Evolutionary conservation across 2,888 invertebrate genomes (phyloP).

Genomic region (Melieria picta): DNA sequence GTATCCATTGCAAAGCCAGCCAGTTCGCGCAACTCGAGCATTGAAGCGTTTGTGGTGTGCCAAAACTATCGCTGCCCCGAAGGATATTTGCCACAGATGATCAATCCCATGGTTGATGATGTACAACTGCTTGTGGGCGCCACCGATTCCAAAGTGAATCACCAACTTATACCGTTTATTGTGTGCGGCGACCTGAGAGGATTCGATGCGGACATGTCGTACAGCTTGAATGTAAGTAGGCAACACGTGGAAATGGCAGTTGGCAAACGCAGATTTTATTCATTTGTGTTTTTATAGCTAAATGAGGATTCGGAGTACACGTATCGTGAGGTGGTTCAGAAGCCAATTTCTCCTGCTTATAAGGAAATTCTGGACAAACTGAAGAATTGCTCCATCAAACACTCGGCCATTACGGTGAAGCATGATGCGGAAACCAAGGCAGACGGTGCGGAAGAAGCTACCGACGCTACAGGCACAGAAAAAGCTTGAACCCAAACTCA

Average conservation of each 20-base stretch:
- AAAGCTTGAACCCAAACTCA: not conserved
- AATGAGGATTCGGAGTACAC: conserved; percentile 73
- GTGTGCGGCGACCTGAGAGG: conserved; percentile 95
- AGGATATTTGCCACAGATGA: conserved; percentile 87
- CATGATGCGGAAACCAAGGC: conserved; percentile 45
- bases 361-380: conserved; percentile 72
- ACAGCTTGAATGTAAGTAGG: conserved; percentile 74
- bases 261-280: not conserved
- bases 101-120: conserved; percentile 85
- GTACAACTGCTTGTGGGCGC: conserved; percentile 78
- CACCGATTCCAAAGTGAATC: conserved; percentile 77
- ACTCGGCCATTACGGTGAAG: conserved; percentile 55
- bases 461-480: not conserved
- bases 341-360: conserved; percentile 81
- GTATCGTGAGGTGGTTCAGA: conserved; percentile 77
- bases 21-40: conserved; percentile 96
- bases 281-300: conserved; percentile 58
- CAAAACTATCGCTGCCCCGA: conserved; percentile 84
- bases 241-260: not conserved
- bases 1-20: conserved; percentile 93
- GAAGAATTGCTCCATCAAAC: conserved; percentile 66
- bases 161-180: conserved; percentile 89
- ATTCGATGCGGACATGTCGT: conserved; percentile 93
- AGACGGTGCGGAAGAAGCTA: not conserved
- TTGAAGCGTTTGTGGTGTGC: conserved; percentile 97